These are phyloP conservation scores for Corythucha ciliata DNA, from an alignment of 2,888 invertebrate genomes.

Conservation along the genomic window DNA sequence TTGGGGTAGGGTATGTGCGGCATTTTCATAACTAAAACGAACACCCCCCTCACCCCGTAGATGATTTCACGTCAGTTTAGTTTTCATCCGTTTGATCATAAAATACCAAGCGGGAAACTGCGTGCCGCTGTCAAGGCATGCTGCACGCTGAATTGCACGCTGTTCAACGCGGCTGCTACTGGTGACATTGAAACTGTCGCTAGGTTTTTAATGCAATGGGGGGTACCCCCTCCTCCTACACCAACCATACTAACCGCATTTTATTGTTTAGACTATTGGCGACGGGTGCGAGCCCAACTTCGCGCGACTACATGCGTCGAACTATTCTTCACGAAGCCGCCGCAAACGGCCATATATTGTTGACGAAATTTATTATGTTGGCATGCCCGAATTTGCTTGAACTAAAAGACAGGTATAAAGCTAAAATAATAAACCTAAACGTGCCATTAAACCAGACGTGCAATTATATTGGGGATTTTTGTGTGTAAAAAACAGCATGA, in stretches of 20 bases:
- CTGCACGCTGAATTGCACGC: conserved; percentile 4
- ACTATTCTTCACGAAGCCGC: conserved; percentile 13
- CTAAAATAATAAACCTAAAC: not conserved
- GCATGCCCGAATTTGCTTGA: conserved; percentile 14
- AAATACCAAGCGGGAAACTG: conserved; percentile 6
- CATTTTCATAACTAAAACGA: no score
- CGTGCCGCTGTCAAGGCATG: not conserved
- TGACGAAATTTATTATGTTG: conserved; percentile 3
- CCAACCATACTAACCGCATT: not conserved
- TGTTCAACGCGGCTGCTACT: conserved; percentile 7
- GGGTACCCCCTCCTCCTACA: no score
- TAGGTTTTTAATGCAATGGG: not conserved
- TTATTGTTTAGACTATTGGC: conserved; percentile 2
- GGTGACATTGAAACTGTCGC: conserved; percentile 12
- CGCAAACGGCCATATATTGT: not conserved
- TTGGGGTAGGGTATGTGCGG: no score
- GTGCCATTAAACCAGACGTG: no score
- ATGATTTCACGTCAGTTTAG: conserved; percentile 1
- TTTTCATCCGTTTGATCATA: conserved; percentile 14
- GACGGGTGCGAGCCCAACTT: not conserved
- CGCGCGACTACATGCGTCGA: conserved; percentile 9
- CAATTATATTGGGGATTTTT: no score
- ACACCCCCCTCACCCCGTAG: no score
- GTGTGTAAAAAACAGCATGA: not conserved
- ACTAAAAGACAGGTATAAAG: conserved; percentile 4